These are phyloP conservation scores for Channallabes apus DNA, from an alignment of 2,797 vertebrate species.

Conservation along the genomic window DNA sequence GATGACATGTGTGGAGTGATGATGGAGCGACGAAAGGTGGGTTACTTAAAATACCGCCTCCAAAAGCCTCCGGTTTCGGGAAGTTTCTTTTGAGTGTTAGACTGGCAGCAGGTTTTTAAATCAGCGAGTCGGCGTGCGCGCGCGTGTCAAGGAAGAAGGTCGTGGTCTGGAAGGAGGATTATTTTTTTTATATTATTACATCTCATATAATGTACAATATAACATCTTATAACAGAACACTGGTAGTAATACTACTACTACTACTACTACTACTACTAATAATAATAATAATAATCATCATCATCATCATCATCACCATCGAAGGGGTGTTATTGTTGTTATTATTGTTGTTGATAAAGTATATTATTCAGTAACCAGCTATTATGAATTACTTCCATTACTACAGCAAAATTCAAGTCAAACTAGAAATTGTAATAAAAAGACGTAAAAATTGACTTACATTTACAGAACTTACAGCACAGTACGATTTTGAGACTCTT, in stretches of 20 bases:
- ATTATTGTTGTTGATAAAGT: neutral
- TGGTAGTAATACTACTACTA: neutral
- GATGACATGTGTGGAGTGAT: constrained; percentile 1
- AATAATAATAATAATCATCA: neutral
- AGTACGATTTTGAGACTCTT: too few species aligned
- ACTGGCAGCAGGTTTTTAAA: neutral
- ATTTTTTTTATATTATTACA: neutral
- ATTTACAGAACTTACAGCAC: too few species aligned
- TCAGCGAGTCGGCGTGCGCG: too few species aligned
- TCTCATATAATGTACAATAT: too few species aligned
- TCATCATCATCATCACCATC: neutral
- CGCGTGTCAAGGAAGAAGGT: neutral
- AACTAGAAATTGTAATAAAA: too few species aligned
- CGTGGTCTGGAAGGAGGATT: too few species aligned
- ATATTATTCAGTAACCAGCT: neutral
- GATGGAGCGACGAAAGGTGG: neutral
- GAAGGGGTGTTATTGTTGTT: neutral
- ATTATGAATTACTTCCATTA: neutral
- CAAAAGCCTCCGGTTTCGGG: neutral
- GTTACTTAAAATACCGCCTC: neutral
- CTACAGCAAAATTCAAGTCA: neutral
- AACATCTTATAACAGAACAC: neutral
- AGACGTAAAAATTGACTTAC: too few species aligned
- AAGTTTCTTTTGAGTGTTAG: neutral
- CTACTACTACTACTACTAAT: neutral